Evolutionary conservation across 2,113 vertebrate genomes (phyloP).

Genomic region (Muntiacus reevesi): DNA sequence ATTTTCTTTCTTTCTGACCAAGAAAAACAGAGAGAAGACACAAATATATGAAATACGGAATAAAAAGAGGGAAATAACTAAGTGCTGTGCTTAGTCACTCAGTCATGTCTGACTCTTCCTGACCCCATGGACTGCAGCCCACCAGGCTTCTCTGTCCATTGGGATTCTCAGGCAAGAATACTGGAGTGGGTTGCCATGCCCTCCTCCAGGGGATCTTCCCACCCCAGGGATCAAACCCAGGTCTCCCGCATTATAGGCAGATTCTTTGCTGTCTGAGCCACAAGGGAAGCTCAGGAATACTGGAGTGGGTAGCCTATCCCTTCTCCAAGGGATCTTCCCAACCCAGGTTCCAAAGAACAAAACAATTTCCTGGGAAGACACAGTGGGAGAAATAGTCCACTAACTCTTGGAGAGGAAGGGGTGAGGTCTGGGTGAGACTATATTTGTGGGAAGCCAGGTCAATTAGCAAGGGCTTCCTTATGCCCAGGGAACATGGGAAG

Average conservation of each 20-base stretch:
- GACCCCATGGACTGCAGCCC: not conserved
- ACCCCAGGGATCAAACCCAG: not conserved
- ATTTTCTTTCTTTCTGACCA: not conserved
- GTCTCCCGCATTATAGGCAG: not conserved
- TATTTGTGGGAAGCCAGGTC: not conserved
- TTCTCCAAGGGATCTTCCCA: not conserved
- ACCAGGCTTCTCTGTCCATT: not conserved
- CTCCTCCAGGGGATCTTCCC: not conserved
- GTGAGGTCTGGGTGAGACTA: not conserved
- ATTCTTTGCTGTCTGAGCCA: not conserved
- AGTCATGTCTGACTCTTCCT: not conserved
- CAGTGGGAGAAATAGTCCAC: not conserved
- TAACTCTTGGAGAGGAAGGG: not conserved
- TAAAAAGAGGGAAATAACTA: not conserved
- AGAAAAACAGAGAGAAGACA: not conserved
- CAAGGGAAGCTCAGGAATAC: not conserved
- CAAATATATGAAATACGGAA: not conserved
- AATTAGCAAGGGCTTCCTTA: not conserved
- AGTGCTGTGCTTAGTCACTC: not conserved
- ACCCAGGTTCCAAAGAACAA: not conserved
- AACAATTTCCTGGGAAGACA: not conserved
- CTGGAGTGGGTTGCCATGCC: not conserved
- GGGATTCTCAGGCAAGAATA: not conserved
- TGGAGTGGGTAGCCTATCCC: not conserved
- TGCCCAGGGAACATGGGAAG: not conserved